These are phyloP conservation scores for Pyrrhia umbra DNA, from an alignment of 2,888 invertebrate genomes.

Conservation along the genomic window DNA sequence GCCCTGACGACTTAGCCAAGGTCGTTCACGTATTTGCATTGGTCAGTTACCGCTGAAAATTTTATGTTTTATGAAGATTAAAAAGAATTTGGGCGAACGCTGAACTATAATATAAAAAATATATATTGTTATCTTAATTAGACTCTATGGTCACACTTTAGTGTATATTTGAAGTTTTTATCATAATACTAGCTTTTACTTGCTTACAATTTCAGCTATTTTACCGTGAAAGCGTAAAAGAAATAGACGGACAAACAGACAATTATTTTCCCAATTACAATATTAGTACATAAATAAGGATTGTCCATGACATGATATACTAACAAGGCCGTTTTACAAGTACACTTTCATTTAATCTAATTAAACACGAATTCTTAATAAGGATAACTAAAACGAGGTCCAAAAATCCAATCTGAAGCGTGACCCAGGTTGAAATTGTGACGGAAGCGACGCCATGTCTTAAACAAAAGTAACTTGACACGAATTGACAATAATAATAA, in stretches of 20 bases:
- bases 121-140: too few relatives aligned
- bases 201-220: not conserved
- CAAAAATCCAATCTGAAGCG: slow-evolving; percentile 14
- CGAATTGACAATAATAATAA: slow-evolving; percentile 60
- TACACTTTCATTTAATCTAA: slow-evolving; percentile 27
- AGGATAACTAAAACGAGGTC: slow-evolving; percentile 27
- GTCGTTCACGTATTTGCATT: slow-evolving; percentile 15
- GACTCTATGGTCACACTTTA: too few relatives aligned
- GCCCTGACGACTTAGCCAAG: slow-evolving; percentile 59
- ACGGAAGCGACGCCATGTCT: slow-evolving; percentile 51
- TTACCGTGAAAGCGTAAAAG: not conserved
- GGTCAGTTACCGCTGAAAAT: slow-evolving; percentile 28
- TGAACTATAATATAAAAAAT: too few relatives aligned
- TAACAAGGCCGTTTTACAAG: not conserved
- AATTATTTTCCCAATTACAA: too few relatives aligned
- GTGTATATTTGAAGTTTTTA: too few relatives aligned
- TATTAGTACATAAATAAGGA: too few relatives aligned
- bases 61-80: slow-evolving; percentile 40
- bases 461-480: slow-evolving; percentile 57
- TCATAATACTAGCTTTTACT: too few relatives aligned
- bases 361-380: slow-evolving; percentile 7
- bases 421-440: slow-evolving; percentile 17
- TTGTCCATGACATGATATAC: too few relatives aligned
- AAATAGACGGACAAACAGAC: too few relatives aligned
- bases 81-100: not conserved